phyloP scores from a whole-genome alignment of 1,140 invertebrate genomes.

The Ceratitis capitata region DNA sequence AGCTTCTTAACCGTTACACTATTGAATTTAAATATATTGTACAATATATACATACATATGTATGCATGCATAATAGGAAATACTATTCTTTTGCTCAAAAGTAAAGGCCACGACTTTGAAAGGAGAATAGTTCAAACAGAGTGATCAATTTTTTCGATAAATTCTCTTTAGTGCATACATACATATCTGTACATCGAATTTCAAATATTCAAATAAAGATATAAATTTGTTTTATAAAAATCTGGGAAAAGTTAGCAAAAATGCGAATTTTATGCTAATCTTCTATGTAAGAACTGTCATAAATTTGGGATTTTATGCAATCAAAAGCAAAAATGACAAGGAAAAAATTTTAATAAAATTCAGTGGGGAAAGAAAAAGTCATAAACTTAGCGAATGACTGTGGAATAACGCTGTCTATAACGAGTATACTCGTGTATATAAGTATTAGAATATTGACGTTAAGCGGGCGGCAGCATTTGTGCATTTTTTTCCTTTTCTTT shows the following conservation, averaged over 20 bases:
- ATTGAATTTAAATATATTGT: too few relatives aligned
- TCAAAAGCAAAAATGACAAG: not conserved
- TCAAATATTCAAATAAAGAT: not conserved
- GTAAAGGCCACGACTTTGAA: too few relatives aligned
- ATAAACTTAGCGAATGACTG: not conserved
- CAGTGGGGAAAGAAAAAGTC: not conserved
- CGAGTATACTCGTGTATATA: too few relatives aligned
- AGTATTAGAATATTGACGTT: not conserved
- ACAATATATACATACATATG: too few relatives aligned
- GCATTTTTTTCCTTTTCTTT: too few relatives aligned
- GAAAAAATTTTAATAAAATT: not conserved
- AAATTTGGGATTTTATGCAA: not conserved
- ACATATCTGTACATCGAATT: not conserved
- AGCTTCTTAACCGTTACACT: too few relatives aligned
- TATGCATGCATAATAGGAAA: too few relatives aligned
- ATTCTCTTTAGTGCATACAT: not conserved
- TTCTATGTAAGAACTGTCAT: not conserved
- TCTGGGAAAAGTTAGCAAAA: not conserved
- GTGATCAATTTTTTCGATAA: too few relatives aligned
- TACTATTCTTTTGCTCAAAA: too few relatives aligned
- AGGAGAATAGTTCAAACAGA: too few relatives aligned
- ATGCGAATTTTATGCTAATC: not conserved
- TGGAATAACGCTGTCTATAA: too few relatives aligned
- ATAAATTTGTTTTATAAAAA: not conserved
- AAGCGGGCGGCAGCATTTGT: not conserved